Evolutionary conservation across 2,797 vertebrate species (phyloP), one percentile per base, ranked within the genome.

Genomic region (Limosa lapponica): DNA sequence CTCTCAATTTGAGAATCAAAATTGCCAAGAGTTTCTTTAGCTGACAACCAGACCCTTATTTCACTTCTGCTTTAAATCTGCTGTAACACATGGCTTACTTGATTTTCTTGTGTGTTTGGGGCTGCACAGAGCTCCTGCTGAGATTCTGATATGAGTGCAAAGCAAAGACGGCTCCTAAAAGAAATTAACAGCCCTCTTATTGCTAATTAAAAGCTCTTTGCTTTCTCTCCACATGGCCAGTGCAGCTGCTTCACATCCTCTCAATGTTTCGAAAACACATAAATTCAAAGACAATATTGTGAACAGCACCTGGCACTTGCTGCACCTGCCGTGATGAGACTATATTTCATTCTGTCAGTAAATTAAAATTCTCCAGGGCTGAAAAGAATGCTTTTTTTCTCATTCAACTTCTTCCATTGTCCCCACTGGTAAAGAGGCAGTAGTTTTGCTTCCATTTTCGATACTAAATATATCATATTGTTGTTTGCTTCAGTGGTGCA

Each of bases 161-260:
- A 96, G 93, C 91, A 96, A 96, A 98, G 48, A 89, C 6, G 13
- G 36, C 65, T 90, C 54, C 88, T 96, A 97, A 96, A 97, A 96
- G 90, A 99, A 99, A 99, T 99, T 98, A 99, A 99, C 98, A 98
- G 96, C 98, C 95, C 97, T 98, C 98, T 98, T 98, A 98, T 97
- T 98, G 98, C 98, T 99, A 99, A 99, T 99, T 99, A 99, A 99
- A 99, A 99, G 98, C 98, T 98, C 98, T 99, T 99, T 99, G 98
- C 98, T 99, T 98, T 98, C 98, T 97, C 94, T 97, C 98, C 98
- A 98, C 98, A 98, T 98, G 98, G 98, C 97, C 98, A 97, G 95
- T 97, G 97, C 99, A 99, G 98, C 98, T 99, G 99, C 97, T 98
- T 98, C 97, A 96, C 92, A 97, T 95, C 82, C 87, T 96, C 85